phyloP scores from a whole-genome alignment of 2,113 vertebrate genomes.

The Odocoileus hemionus region DNA sequence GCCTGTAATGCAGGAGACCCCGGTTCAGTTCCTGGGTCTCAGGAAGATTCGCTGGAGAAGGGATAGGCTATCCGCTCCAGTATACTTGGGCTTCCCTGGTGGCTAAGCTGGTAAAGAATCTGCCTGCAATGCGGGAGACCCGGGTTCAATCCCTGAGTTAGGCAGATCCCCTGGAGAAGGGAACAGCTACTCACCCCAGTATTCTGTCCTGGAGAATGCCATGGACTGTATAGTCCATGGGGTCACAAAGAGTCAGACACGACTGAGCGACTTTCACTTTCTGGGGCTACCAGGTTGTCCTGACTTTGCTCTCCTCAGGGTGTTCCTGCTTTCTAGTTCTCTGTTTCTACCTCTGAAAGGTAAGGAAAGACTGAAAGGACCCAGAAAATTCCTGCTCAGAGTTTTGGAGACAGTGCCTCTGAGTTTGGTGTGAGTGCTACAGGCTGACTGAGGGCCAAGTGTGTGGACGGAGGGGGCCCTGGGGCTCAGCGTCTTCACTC shows the following conservation, averaged over 20 bases:
- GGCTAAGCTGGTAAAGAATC: neutral
- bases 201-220: neutral
- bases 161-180: neutral
- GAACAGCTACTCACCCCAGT: neutral
- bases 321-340: neutral
- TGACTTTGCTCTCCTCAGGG: neutral
- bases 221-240: neutral
- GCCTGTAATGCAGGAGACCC: neutral
- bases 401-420: too few relatives aligned
- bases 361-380: neutral
- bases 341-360: neutral
- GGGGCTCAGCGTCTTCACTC: neutral
- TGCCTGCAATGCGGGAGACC: neutral
- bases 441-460: neutral
- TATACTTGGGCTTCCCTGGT: neutral
- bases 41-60: neutral
- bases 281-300: neutral
- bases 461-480: fast-evolving
- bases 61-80: neutral
- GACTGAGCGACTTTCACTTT: neutral
- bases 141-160: neutral
- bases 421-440: neutral
- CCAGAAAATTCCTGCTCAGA: neutral
- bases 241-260: neutral
- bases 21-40: neutral